These are phyloP conservation scores for Eleginops maclovinus DNA, from an alignment of 2,113 vertebrate genomes.

Conservation along the genomic window DNA sequence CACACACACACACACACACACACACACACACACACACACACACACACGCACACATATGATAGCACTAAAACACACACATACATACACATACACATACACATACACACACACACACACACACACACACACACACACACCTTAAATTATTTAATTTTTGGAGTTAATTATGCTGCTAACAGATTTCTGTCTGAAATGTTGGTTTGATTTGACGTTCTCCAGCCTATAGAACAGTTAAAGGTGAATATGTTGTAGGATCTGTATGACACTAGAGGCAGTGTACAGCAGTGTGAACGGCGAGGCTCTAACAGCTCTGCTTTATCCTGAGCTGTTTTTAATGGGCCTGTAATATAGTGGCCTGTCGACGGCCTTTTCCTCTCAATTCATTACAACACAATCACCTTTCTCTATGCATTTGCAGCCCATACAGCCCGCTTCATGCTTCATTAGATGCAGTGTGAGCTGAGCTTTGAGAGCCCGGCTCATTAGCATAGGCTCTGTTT, in stretches of 20 bases:
- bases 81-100: slow-evolving; percentile 6
- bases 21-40: slow-evolving; percentile 13
- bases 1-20: slow-evolving; percentile 7
- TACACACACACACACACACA: slow-evolving; percentile 7
- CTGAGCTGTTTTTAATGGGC: slow-evolving; percentile 90
- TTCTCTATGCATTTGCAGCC: slow-evolving; percentile 71
- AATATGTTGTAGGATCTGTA: background rate
- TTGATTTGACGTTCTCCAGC: background rate
- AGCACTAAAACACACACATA: slow-evolving; percentile 10
- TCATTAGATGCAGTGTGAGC: slow-evolving; percentile 88
- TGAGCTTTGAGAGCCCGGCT: slow-evolving; percentile 84
- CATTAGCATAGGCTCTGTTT: slow-evolving; percentile 87
- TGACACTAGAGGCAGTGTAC: too few relatives aligned
- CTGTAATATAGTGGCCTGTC: slow-evolving; percentile 90
- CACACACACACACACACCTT: slow-evolving; percentile 13
- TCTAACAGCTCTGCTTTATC: slow-evolving; percentile 64
- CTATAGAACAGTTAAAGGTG: too few relatives aligned
- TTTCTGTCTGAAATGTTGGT: background rate
- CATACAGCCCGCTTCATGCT: slow-evolving; percentile 97
- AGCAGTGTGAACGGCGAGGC: slow-evolving; percentile 1
- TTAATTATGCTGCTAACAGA: too few relatives aligned
- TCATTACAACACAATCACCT: slow-evolving; percentile 98
- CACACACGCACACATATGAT: slow-evolving; percentile 8
- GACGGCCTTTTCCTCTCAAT: slow-evolving; percentile 97
- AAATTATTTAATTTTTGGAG: background rate